These are phyloP conservation scores for Andrena bucephala DNA, from an alignment of 2,888 invertebrate genomes.

Conservation along the genomic window DNA sequence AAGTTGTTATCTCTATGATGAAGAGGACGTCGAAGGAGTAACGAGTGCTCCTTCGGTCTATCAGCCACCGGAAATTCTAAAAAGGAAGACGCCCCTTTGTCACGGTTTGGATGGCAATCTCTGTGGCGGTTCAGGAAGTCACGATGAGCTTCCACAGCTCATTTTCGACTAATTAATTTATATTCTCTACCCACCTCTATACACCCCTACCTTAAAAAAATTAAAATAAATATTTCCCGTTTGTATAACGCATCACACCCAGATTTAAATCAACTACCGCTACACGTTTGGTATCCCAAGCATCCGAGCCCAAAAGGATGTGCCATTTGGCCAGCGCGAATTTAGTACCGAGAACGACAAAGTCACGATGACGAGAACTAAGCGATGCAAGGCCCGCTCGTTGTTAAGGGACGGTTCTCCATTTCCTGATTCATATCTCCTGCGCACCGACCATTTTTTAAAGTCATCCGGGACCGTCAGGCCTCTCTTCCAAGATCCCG, in stretches of 20 bases:
- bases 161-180: neutral
- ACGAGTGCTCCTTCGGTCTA: constrained; percentile 27
- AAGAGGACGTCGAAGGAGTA: constrained; percentile 40
- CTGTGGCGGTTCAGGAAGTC: neutral
- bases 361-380: constrained; percentile 8
- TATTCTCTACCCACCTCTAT: too few relatives aligned
- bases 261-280: neutral
- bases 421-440: constrained; percentile 27
- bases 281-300: neutral
- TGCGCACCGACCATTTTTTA: constrained; percentile 16
- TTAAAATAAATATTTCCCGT: too few relatives aligned
- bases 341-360: constrained; percentile 5
- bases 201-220: too few relatives aligned
- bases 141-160: too few relatives aligned
- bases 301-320: neutral
- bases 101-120: constrained; percentile 20
- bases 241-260: too few relatives aligned
- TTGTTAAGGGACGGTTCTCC: constrained; percentile 26
- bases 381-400: neutral
- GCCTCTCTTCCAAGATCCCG: neutral
- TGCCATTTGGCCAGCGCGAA: neutral
- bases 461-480: constrained; percentile 20
- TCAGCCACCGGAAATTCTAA: constrained; percentile 5
- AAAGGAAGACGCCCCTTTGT: constrained; percentile 20
- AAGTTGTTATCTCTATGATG: constrained; percentile 39